These are phyloP conservation scores for Lepilemur ruficaudatus DNA, from an alignment of 2,797 vertebrate genomes.

Conservation along the genomic window DNA sequence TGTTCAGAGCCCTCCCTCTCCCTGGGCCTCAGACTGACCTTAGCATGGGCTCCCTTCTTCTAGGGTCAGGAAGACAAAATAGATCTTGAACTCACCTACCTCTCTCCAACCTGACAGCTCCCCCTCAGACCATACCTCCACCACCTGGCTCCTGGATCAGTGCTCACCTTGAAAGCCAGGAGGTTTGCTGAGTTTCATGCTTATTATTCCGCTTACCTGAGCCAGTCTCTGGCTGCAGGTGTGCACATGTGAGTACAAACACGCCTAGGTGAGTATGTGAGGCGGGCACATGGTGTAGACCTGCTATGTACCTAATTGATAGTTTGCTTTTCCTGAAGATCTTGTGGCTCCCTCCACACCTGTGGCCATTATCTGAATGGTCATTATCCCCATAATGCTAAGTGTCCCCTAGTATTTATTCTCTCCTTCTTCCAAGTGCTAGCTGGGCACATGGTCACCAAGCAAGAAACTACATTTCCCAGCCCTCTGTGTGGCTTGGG, in stretches of 20 bases:
- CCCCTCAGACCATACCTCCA: neutral
- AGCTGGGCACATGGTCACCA: neutral
- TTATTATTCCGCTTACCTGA: neutral
- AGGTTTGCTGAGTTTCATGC: neutral
- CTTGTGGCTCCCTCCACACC: neutral
- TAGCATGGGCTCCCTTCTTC: neutral
- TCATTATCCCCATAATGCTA: neutral
- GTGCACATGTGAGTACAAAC: neutral
- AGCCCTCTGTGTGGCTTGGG: neutral
- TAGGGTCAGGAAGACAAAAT: neutral
- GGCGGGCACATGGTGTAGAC: neutral
- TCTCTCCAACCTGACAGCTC: neutral
- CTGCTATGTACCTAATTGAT: neutral
- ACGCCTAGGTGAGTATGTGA: rapidly evolving
- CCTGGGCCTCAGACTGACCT: neutral
- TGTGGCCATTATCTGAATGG: neutral
- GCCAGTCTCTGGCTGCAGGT: neutral
- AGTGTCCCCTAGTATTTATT: neutral
- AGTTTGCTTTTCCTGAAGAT: neutral
- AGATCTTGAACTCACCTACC: neutral
- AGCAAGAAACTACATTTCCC: neutral
- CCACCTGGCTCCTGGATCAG: neutral
- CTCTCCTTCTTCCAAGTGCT: neutral
- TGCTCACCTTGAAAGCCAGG: neutral
- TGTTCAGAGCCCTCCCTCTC: neutral